phyloP scores from a whole-genome alignment of 2,888 invertebrate species.

The Ophion ellenae region DNA sequence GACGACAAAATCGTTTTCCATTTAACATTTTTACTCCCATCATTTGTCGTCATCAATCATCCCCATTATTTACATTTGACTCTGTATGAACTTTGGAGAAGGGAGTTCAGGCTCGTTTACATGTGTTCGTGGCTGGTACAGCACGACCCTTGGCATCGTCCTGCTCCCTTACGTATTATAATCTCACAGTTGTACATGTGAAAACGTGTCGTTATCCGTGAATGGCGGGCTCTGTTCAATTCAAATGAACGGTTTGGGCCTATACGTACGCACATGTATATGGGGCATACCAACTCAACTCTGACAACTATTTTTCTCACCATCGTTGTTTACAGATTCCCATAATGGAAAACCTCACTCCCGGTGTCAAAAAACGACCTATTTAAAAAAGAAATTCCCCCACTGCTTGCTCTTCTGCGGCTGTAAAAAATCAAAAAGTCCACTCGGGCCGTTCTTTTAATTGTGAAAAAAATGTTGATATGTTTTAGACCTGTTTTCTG shows the following conservation, averaged over 20 bases:
- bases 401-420: too few species aligned
- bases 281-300: too few species aligned
- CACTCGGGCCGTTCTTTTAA: too few species aligned
- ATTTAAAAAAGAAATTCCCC: too few species aligned
- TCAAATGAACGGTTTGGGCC: conserved; percentile 70
- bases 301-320: too few species aligned
- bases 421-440: too few species aligned
- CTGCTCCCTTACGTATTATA: conserved; percentile 47
- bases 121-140: conserved; percentile 29
- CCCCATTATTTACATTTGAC: not conserved
- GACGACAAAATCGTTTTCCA: not conserved
- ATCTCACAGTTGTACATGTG: conserved; percentile 31
- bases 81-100: not conserved
- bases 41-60: not conserved
- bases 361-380: too few species aligned
- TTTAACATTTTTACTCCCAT: not conserved
- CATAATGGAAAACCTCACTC: too few species aligned
- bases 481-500: too few species aligned
- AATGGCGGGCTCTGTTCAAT: conserved; percentile 79
- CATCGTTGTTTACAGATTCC: too few species aligned
- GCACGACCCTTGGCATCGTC: conserved; percentile 39
- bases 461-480: too few species aligned
- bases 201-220: conserved; percentile 67
- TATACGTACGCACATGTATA: not conserved
- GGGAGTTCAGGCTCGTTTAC: conserved; percentile 14